Base-by-base conservation (phyloP, 2,888 invertebrate genomes). In the Eilema depressum region DNA sequence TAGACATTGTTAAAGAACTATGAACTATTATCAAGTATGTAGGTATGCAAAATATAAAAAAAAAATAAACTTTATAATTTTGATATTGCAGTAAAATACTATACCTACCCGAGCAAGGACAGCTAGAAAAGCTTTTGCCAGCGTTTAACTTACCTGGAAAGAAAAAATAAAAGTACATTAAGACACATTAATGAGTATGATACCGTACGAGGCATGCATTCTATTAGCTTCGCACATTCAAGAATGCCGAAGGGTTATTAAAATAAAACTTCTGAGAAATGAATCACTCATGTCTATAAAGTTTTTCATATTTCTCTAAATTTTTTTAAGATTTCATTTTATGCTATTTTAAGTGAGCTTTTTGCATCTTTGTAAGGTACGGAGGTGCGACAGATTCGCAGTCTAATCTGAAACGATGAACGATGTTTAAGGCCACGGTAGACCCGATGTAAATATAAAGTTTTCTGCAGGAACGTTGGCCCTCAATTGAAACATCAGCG, bases 1-100 rank as follows among this genome's bases (percentile, higher is more conserved):
- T 75, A 75, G 74, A 71, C 70, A 74, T 76, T 73, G 75, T 61
- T 37, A 37, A 37, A 37, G 37, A 37, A 37, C 12, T 37, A 71
- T n/a, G n/a, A 72, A 65, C 67, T 69, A 74, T 64, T 17, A 17
- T 41, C 41, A 17, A 3, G 33, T 33, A 33, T 5, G 33, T 33
- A 33, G 33, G 41, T 41, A 17, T 5, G 20, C 2, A 47, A 17
- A 47, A 47, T 47, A 47, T 20, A 53, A n/a, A 53, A n/a, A 53
- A n/a, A 53, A n/a, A 53, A 20, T 41, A 47, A 20, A 47, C 10
- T n/a, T 53, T n/a, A 53, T 53, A 20, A n/a, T 53, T n/a, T n/a
- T n/a, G n/a, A 53, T 53, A 53, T 47, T 53, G 53, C 20, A 20
- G 4, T 53, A 53, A 53, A 53, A 53, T 47, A 20, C 28, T 3